Percentiles rank a stretch among this genome's conserved stretches.
These are phyloP conservation scores for Drosophila infuscata DNA, from an alignment of 2,888 invertebrate species.

Conservation along the genomic window DNA sequence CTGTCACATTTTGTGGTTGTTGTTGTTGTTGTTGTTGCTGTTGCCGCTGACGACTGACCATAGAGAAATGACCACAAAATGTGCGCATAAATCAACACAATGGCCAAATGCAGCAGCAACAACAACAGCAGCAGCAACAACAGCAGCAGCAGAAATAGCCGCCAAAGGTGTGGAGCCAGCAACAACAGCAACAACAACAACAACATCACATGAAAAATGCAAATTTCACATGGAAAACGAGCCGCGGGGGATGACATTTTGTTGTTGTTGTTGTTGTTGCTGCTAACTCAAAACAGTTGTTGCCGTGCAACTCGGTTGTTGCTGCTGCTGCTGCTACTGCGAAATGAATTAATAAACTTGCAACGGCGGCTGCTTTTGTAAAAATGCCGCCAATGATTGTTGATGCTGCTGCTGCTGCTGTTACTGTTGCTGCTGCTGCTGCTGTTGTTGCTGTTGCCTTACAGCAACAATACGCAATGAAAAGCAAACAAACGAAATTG, in stretches of 20 bases:
- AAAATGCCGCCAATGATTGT: constrained; percentile 75
- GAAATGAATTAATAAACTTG: constrained; percentile 79
- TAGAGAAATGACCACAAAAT: constrained; percentile 76
- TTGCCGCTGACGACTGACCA: constrained; percentile 44
- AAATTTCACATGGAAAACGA: constrained; percentile 76
- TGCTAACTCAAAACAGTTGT: constrained; percentile 72
- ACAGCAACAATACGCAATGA: constrained; percentile 73
- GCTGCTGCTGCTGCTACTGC: constrained; percentile 53
- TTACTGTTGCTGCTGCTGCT: constrained; percentile 22
- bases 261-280: constrained; percentile 45
- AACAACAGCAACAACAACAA: constrained; percentile 26
- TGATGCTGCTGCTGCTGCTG: constrained; percentile 34
- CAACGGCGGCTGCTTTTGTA: constrained; percentile 77
- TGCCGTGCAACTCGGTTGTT: constrained; percentile 37
- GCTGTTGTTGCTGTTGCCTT: constrained; percentile 38
- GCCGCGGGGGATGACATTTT: constrained; percentile 79
- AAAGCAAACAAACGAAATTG: constrained; percentile 77
- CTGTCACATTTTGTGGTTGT: constrained; percentile 67
- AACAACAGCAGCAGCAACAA: constrained; percentile 37
- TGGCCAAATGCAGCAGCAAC: constrained; percentile 60
- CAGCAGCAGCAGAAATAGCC: constrained; percentile 43
- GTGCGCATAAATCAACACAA: constrained; percentile 77
- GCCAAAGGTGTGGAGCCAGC: constrained; percentile 59
- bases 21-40: constrained; percentile 25
- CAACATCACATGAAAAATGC: constrained; percentile 58